Conservation (phyloP, 2,888 invertebrate genomes). For the Ceraclea dissimilis region DNA sequence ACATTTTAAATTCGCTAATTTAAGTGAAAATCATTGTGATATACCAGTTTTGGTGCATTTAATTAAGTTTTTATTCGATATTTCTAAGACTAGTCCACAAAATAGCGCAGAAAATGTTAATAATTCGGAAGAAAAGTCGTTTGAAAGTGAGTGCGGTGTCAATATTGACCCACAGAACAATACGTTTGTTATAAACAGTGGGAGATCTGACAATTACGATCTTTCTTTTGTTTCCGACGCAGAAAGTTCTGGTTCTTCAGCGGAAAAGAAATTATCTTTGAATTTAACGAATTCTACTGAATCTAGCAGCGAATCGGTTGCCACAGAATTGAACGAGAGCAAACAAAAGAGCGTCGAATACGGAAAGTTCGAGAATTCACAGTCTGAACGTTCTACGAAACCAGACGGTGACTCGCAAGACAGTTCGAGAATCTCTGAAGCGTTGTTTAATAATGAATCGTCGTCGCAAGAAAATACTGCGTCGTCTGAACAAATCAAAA, state of each 20-base stretch:
- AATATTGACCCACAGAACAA: slow-evolving; percentile 13
- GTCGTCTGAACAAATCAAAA: background rate
- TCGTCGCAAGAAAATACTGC: background rate
- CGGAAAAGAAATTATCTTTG: slow-evolving; percentile 13
- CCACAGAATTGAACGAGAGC: slow-evolving; percentile 10
- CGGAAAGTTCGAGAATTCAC: background rate
- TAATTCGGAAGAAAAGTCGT: slow-evolving; percentile 11
- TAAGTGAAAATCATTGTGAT: slow-evolving; percentile 3
- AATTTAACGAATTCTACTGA: slow-evolving; percentile 18
- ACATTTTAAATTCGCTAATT: slow-evolving; percentile 4
- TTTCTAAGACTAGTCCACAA: background rate
- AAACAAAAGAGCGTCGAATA: background rate
- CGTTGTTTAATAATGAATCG: background rate
- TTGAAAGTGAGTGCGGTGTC: slow-evolving; percentile 17
- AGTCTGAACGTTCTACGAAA: slow-evolving; percentile 11
- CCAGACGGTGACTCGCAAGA: background rate
- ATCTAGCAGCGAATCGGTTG: slow-evolving; percentile 10
- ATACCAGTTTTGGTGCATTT: slow-evolving; percentile 21
- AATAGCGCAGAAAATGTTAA: background rate
- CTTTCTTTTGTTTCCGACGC: slow-evolving; percentile 23
- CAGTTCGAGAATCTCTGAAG: slow-evolving; percentile 3
- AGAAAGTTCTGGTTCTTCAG: slow-evolving; percentile 8
- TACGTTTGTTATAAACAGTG: slow-evolving; percentile 20
- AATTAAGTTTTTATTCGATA: slow-evolving; percentile 12
- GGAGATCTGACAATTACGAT: slow-evolving; percentile 23